Conservation (phyloP, 2,113 vertebrate species). For the Gulo gulo region DNA sequence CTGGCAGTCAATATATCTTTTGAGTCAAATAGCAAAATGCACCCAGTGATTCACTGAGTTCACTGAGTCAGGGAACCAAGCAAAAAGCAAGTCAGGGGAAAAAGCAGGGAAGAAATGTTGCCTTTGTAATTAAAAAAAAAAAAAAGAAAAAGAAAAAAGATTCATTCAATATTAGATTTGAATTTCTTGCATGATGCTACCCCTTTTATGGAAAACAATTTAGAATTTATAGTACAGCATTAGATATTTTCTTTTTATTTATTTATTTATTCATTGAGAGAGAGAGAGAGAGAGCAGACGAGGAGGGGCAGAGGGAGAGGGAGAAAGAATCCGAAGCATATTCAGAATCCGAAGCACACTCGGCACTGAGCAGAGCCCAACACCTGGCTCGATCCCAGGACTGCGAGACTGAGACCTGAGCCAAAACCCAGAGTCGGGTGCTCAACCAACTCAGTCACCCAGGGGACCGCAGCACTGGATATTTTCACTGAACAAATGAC, state of each 20-base stretch:
- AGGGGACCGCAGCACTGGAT: neutral
- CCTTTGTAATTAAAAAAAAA: neutral
- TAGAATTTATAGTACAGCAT: neutral
- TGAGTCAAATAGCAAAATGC: neutral
- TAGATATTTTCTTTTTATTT: neutral
- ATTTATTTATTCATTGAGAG: neutral
- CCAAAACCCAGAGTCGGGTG: neutral
- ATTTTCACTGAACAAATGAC: neutral
- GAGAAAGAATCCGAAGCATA: neutral
- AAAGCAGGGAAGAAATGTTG: neutral
- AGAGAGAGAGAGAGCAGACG: neutral
- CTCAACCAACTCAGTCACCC: neutral
- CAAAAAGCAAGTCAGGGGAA: neutral
- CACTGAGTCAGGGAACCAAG: neutral
- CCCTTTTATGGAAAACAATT: neutral
- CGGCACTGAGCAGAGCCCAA: neutral
- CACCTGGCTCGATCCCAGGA: neutral
- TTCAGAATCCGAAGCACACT: neutral
- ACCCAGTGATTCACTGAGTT: neutral
- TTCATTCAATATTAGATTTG: constrained; percentile 22
- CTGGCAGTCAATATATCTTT: constrained; percentile 35
- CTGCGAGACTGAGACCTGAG: neutral
- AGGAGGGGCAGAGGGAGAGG: neutral
- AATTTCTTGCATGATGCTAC: constrained; percentile 28
- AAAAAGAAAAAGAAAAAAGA: neutral